These are phyloP conservation scores for Anthoptus insignis DNA, from an alignment of 2,888 invertebrate genomes.

Conservation along the genomic window DNA sequence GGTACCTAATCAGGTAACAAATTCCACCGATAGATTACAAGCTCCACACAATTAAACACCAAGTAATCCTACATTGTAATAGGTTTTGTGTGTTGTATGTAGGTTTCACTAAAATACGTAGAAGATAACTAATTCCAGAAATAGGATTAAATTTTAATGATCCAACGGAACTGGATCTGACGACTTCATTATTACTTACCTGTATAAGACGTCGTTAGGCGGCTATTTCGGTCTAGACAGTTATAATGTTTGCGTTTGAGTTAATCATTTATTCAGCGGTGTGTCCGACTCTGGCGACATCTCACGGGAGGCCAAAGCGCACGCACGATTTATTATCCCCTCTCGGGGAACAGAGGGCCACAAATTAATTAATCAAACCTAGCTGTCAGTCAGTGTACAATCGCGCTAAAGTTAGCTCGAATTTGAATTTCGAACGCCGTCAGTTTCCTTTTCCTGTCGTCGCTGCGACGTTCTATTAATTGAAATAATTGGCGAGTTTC, in stretches of 20 bases:
- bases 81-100: constrained; percentile 37
- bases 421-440: constrained; percentile 53
- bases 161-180: constrained; percentile 73
- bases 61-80: constrained; percentile 40
- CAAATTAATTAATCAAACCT: constrained; percentile 85
- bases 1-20: too few species aligned
- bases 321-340: constrained; percentile 83
- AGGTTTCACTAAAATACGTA: constrained; percentile 24
- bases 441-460: constrained; percentile 82
- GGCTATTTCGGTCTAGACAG: constrained; percentile 79
- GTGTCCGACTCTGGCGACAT: constrained; percentile 76
- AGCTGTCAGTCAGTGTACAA: constrained; percentile 82
- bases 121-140: constrained; percentile 48
- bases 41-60: too few species aligned
- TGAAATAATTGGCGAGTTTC: constrained; percentile 82
- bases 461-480: constrained; percentile 80
- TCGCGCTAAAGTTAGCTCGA: constrained; percentile 73
- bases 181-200: constrained; percentile 82
- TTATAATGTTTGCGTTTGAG: constrained; percentile 78
- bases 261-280: constrained; percentile 81
- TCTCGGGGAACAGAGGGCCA: constrained; percentile 71
- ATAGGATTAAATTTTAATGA: constrained; percentile 74
- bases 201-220: constrained; percentile 82
- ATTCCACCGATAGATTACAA: too few species aligned
- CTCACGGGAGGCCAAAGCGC: constrained; percentile 78